Evolutionary conservation across 2,113 vertebrate species (phyloP), one percentile per base, ranked within the genome.

Genomic region (Scomber colias): DNA sequence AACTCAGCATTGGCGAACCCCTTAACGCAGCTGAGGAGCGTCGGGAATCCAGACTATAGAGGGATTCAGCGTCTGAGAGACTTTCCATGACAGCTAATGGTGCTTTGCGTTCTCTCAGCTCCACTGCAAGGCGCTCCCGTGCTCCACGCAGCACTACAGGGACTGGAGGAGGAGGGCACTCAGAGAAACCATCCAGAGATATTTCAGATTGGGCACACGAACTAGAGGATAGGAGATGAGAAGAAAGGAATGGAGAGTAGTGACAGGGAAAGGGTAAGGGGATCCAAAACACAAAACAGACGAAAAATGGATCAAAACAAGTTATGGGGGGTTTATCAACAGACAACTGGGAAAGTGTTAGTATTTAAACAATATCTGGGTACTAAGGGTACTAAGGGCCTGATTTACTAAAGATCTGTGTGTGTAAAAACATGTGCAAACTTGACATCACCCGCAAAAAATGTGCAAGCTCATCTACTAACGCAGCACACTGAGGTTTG

Each of bases 31-130:
- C 98, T 0, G 98, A 99, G 69, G 98, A 99, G 69, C 98, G 97
- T 31, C 98, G 95, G 0, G 98, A 99, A 87, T 99, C 98, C 3
- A 99, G 96, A 92, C 98, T 99, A 89, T 98, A 99, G 84, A 99
- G 90, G 1, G 98, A 99, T 75, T 99, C 98, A 0, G 97, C 98
- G 53, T 99, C 98, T 0, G 98, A 99, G 15, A 99, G 96, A 87
- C 97, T 99, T 93, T 99, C 98, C 97, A 98, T 99, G 83, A 98
- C 95, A 0, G 98, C 98, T 21, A 99, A 94, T 0, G 98, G 98
- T 0, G 98, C 98, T n/a, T 97, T 95, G 10, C 96, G 96, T 51
- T 97, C 97, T 89, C 97, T 95, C 68, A 99, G 93, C 92, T 98
- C 98, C 44, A 97, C 97, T 0, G 96, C 92, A 67, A 99, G 95